Evolutionary conservation across 2,113 vertebrate genomes (phyloP).

Genomic region (Lasiurus borealis): DNA sequence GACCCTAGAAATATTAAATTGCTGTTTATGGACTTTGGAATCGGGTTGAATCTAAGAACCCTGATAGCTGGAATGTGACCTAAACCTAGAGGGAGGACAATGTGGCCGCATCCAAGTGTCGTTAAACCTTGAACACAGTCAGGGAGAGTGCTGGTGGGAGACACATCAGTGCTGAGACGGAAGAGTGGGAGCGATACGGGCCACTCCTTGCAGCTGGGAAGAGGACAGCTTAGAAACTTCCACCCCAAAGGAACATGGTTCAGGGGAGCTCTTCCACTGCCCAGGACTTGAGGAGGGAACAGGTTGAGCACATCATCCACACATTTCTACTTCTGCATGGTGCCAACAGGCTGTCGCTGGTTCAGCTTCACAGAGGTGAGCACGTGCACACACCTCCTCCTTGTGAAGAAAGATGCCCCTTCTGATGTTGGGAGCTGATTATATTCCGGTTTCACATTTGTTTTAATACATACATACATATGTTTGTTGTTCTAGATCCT

Average conservation of each 20-base stretch:
- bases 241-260: not conserved
- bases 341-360: not conserved
- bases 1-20: slow-evolving; percentile 11
- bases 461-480: no score
- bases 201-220: not conserved
- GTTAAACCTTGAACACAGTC: not conserved
- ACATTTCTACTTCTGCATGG: not conserved
- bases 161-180: not conserved
- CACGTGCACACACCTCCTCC: not conserved
- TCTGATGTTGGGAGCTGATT: not conserved
- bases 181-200: not conserved
- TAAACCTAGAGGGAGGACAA: not conserved
- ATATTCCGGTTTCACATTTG: not conserved
- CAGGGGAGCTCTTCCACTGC: not conserved
- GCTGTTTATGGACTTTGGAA: not conserved
- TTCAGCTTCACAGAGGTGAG: not conserved
- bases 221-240: not conserved
- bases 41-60: not conserved
- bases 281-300: not conserved
- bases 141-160: not conserved
- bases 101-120: not conserved
- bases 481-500: no score
- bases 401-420: not conserved
- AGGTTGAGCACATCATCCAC: not conserved
- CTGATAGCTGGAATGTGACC: not conserved